phyloP scores from a whole-genome alignment of 2,113 vertebrate species.

The Brachyhypopomus occidentalis region DNA sequence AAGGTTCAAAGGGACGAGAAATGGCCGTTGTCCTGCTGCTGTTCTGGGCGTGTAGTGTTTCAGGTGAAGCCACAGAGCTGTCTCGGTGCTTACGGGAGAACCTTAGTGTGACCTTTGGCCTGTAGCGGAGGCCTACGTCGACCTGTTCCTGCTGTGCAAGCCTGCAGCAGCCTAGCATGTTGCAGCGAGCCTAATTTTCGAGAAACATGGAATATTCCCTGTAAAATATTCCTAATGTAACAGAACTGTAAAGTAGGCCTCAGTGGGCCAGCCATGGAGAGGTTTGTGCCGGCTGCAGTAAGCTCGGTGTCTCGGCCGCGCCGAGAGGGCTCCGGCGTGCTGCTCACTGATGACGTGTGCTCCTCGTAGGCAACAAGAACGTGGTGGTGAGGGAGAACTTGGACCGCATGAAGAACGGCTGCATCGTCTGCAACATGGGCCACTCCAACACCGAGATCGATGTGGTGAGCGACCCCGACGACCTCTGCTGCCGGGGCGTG shows the following conservation, averaged over 20 bases:
- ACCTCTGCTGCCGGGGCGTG: neutral
- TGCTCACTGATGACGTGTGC: neutral
- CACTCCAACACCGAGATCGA: slow-evolving; percentile 99
- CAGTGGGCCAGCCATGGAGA: neutral
- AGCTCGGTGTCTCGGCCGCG: neutral
- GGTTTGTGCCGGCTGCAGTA: neutral
- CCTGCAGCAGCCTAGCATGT: too few species aligned
- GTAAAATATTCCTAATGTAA: too few species aligned
- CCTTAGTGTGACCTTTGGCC: too few species aligned
- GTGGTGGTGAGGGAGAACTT: slow-evolving; percentile 94
- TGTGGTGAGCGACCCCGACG: slow-evolving; percentile 79
- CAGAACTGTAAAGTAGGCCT: neutral
- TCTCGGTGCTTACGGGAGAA: too few species aligned
- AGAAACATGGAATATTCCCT: too few species aligned
- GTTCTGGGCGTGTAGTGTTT: too few species aligned
- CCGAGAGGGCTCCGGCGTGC: neutral
- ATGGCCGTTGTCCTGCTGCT: too few species aligned
- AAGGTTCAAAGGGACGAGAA: too few species aligned
- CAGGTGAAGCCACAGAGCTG: too few species aligned
- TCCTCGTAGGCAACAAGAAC: slow-evolving; percentile 90
- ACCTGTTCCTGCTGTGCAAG: too few species aligned
- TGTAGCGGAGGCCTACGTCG: too few species aligned
- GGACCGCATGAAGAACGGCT: slow-evolving; percentile 97
- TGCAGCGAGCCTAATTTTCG: too few species aligned
- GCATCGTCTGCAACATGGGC: slow-evolving; percentile 99